Conservation (phyloP, 2,888 invertebrate species). For the Cephus spinipes region DNA sequence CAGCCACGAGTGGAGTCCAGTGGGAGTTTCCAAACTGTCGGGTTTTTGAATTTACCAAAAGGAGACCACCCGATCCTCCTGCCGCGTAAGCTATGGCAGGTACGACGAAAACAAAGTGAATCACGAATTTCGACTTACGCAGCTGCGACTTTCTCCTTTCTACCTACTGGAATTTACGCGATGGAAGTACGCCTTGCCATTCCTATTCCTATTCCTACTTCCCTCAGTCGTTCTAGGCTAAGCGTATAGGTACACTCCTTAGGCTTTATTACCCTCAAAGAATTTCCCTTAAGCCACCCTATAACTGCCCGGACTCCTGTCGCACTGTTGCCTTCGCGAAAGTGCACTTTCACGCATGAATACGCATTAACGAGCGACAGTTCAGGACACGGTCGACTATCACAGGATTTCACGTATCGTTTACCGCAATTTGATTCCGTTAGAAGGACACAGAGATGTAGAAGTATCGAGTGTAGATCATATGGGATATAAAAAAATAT, state of each 20-base stretch:
- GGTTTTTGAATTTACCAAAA: conserved; percentile 20
- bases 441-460: background rate
- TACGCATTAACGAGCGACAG: background rate
- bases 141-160: background rate
- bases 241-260: no score
- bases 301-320: background rate
- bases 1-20: background rate
- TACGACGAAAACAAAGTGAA: conserved; percentile 6
- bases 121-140: conserved; percentile 8
- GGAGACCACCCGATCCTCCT: conserved; percentile 3
- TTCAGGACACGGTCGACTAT: background rate
- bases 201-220: background rate
- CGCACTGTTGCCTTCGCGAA: background rate
- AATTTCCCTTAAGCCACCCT: background rate
- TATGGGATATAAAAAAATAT: background rate
- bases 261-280: background rate
- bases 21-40: conserved; percentile 8
- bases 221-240: background rate
- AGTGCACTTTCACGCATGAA: background rate
- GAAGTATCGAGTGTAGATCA: background rate
- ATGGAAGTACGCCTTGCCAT: background rate
- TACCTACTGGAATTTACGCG: background rate
- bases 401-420: background rate
- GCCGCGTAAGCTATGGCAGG: conserved; percentile 20
- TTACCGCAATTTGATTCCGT: background rate